A percentile compares a stretch with the other conserved stretches of the same genome.
These are phyloP conservation scores for Stomatorhinus walkeri DNA, from an alignment of 2,797 vertebrate genomes.

Conservation along the genomic window DNA sequence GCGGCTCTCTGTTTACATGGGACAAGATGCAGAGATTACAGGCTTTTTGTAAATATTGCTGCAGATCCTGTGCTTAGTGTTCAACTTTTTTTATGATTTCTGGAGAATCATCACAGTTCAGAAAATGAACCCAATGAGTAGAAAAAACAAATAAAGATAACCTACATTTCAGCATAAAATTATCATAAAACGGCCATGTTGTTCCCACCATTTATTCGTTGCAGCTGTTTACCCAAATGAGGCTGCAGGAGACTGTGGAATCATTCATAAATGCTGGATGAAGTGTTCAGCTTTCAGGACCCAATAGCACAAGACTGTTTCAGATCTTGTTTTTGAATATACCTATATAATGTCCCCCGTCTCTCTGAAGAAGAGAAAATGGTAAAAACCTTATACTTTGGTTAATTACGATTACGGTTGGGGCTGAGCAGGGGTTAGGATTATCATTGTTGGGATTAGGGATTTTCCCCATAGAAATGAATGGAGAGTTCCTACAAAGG, in stretches of 20 bases:
- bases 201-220: background rate
- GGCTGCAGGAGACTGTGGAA: conserved; percentile 1
- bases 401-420: background rate
- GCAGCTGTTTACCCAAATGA: conserved; percentile 6
- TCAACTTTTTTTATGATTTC: background rate
- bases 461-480: background rate
- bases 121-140: background rate
- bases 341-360: background rate
- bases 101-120: background rate
- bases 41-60: background rate
- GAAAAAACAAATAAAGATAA: background rate
- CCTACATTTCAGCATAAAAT: background rate
- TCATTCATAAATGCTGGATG: background rate
- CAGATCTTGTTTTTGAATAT: background rate
- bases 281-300: background rate
- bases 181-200: background rate
- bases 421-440: background rate
- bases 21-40: background rate
- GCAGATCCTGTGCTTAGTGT: background rate
- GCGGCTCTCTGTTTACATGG: background rate
- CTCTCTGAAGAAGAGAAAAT: background rate
- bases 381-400: background rate
- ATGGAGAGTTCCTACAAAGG: background rate
- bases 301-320: background rate
- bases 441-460: background rate